Evolutionary conservation across 2,888 invertebrate species (phyloP).

Genomic region (Alentia gelatinosa): DNA sequence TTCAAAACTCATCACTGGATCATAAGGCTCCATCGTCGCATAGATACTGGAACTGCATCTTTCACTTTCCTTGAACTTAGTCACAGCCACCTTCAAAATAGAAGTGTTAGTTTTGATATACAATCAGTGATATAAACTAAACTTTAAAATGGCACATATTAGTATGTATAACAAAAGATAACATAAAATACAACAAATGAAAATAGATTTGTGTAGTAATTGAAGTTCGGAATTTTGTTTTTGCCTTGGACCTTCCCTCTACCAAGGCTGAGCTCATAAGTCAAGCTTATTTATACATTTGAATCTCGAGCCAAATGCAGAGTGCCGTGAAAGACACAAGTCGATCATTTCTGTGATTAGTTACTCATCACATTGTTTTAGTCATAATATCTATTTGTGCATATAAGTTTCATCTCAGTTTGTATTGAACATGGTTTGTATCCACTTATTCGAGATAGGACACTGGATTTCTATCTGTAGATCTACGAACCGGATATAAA

Average conservation of each 20-base stretch:
- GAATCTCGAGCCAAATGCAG: no score
- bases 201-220: not conserved
- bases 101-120: no score
- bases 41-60: not conserved
- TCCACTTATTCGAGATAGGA: no score
- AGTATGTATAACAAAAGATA: not conserved
- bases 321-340: no score
- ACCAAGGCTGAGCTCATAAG: not conserved
- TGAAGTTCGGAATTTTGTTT: not conserved
- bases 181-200: not conserved
- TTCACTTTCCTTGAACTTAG: not conserved
- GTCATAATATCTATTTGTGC: no score
- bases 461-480: no score
- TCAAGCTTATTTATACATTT: not conserved
- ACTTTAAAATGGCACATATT: not conserved
- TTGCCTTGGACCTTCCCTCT: not conserved
- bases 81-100: not conserved
- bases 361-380: no score
- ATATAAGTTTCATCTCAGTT: no score
- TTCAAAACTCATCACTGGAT: constrained; percentile 30
- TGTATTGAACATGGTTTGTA: no score
- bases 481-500: no score
- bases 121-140: no score
- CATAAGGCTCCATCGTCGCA: not conserved
- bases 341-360: no score